Conservation (phyloP, 2,797 vertebrate species). For the Serranus cabrilla region DNA sequence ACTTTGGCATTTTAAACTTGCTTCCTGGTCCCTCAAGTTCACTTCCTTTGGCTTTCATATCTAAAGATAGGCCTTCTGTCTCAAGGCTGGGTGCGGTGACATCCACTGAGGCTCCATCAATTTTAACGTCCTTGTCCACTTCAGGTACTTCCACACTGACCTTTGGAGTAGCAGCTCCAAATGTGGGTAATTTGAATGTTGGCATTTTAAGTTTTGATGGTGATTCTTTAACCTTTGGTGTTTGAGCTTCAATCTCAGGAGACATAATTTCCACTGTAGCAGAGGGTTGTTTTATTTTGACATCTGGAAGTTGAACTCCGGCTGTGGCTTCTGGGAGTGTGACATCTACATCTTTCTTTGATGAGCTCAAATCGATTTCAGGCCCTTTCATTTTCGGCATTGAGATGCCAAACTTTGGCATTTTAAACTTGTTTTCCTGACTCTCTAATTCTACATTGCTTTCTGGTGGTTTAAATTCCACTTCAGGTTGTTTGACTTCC, state of each 20-base stretch:
- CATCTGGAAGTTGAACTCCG: conserved; percentile 35
- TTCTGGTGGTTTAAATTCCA: conserved; percentile 38
- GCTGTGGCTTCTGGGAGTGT: conserved; percentile 38
- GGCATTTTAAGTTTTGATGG: conserved; percentile 63
- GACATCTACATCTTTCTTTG: conserved; percentile 64
- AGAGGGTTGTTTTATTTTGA: conserved; percentile 35
- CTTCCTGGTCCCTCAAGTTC: conserved; percentile 35
- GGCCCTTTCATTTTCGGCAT: conserved; percentile 43
- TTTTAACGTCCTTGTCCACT: conserved; percentile 1
- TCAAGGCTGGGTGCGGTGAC: background rate
- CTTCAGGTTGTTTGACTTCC: conserved; percentile 50
- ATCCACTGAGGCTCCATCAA: background rate
- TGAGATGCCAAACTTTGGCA: background rate
- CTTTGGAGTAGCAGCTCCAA: conserved; percentile 35
- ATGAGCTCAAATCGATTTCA: conserved; percentile 31
- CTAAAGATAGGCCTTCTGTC: conserved; percentile 22
- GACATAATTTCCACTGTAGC: conserved; percentile 40
- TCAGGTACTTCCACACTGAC: conserved; percentile 16
- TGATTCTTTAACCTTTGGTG: conserved; percentile 18
- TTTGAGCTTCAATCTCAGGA: conserved; percentile 26
- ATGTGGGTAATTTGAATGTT: conserved; percentile 69
- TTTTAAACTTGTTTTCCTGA: conserved; percentile 49
- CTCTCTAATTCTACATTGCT: conserved; percentile 42
- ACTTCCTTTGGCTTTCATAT: conserved; percentile 23
- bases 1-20: background rate